Conservation (phyloP, 2,113 vertebrate genomes). For the Pheucticus melanocephalus region DNA sequence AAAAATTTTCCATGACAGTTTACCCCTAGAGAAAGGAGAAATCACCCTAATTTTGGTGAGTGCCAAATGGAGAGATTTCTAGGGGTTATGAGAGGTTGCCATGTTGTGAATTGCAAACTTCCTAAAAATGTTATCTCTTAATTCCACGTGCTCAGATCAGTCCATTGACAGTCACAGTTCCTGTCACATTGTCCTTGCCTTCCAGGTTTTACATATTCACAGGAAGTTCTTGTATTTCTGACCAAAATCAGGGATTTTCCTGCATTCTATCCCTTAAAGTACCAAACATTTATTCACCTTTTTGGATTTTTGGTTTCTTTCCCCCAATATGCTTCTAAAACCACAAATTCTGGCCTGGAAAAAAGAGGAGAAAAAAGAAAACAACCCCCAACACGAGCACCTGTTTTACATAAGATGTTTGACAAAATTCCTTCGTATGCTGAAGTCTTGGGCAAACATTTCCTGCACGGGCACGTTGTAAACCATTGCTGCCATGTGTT, state of each 20-base stretch:
- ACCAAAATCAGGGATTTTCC: not conserved
- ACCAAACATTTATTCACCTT: not conserved
- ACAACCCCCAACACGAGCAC: not conserved
- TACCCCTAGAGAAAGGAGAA: not conserved
- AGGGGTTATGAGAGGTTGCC: not conserved
- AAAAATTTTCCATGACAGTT: accelerated
- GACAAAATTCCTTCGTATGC: not conserved
- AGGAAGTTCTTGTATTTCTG: not conserved
- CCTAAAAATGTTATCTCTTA: not conserved
- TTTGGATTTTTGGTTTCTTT: not conserved
- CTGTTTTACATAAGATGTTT: not conserved
- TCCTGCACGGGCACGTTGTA: not conserved
- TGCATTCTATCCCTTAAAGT: not conserved
- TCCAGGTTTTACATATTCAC: not conserved
- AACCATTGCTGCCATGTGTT: not conserved
- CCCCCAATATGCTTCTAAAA: not conserved
- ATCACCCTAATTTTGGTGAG: not conserved
- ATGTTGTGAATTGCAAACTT: not conserved
- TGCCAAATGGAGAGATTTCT: not conserved
- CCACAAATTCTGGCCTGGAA: not conserved
- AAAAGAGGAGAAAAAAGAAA: accelerated
- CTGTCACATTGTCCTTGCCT: not conserved
- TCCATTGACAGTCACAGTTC: not conserved
- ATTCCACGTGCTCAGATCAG: not conserved
- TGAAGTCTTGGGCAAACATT: not conserved